phyloP scores from a whole-genome alignment of 2,113 vertebrate genomes.

The Triplophysa tibetana region DNA sequence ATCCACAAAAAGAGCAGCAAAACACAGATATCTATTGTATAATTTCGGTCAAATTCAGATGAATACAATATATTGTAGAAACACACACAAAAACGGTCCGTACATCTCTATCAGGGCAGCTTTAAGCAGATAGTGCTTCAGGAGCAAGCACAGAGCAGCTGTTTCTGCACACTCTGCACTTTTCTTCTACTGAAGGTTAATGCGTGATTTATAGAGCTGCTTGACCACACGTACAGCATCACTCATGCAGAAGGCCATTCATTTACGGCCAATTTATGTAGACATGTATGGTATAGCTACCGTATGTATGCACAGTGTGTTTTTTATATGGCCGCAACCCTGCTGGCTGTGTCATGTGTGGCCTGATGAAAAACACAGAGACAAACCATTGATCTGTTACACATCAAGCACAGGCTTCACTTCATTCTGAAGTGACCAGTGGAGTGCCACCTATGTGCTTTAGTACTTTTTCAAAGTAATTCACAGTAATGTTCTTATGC shows the following conservation, averaged over 20 bases:
- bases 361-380: background rate
- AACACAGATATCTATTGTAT: background rate
- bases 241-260: background rate
- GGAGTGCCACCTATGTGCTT: background rate
- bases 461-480: background rate
- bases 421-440: background rate
- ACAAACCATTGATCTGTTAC: slow-evolving; percentile 12
- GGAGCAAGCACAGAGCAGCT: background rate
- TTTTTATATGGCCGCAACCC: background rate
- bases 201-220: slow-evolving; percentile 35
- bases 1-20: slow-evolving; percentile 9
- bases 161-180: slow-evolving; percentile 31
- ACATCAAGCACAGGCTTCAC: background rate
- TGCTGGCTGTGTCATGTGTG: background rate
- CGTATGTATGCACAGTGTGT: background rate
- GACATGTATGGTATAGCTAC: background rate
- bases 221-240: slow-evolving; percentile 29
- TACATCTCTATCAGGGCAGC: background rate
- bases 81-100: background rate
- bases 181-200: slow-evolving; percentile 15
- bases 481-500: background rate
- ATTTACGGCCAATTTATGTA: background rate
- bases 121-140: background rate
- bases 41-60: background rate
- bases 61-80: background rate